phyloP scores from a whole-genome alignment of 1,140 invertebrate species.

The Asbolus verrucosus region DNA sequence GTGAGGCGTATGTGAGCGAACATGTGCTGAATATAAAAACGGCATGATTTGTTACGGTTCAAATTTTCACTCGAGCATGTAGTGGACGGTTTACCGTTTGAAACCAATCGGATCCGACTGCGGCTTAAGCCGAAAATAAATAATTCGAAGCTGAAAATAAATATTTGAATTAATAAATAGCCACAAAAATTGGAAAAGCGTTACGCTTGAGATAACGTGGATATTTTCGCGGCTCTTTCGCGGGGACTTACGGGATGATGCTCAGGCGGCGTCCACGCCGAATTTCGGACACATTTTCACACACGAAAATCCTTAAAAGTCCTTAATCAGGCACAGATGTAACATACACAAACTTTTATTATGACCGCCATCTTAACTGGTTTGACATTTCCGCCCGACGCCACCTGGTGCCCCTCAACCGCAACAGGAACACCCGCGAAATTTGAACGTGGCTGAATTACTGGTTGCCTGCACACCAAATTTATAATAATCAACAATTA shows the following conservation, averaged over 20 bases:
- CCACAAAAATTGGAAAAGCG: slow-evolving; percentile 14
- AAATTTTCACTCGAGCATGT: neutral
- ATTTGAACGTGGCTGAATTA: slow-evolving; percentile 8
- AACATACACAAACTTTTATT: slow-evolving; percentile 42
- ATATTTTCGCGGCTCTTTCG: neutral
- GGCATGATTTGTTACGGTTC: slow-evolving; percentile 6
- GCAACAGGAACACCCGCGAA: neutral
- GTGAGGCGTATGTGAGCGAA: neutral
- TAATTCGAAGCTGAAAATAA: slow-evolving; percentile 3
- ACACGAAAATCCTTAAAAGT: slow-evolving; percentile 28
- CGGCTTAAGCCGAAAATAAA: neutral
- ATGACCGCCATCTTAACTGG: slow-evolving; percentile 35
- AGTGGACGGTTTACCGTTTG: neutral
- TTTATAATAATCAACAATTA: too few species aligned
- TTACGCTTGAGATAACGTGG: too few species aligned
- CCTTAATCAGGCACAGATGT: slow-evolving; percentile 20
- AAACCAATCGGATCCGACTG: too few species aligned
- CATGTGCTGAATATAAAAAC: slow-evolving; percentile 16
- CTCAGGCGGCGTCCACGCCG: neutral
- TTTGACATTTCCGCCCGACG: slow-evolving; percentile 17
- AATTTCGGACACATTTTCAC: slow-evolving; percentile 34
- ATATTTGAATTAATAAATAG: slow-evolving; percentile 32
- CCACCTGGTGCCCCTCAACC: neutral
- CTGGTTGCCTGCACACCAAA: slow-evolving; percentile 5
- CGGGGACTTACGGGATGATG: neutral